Evolutionary conservation across 2,113 vertebrate genomes (phyloP).

Genomic region (Saiga tatarica): DNA sequence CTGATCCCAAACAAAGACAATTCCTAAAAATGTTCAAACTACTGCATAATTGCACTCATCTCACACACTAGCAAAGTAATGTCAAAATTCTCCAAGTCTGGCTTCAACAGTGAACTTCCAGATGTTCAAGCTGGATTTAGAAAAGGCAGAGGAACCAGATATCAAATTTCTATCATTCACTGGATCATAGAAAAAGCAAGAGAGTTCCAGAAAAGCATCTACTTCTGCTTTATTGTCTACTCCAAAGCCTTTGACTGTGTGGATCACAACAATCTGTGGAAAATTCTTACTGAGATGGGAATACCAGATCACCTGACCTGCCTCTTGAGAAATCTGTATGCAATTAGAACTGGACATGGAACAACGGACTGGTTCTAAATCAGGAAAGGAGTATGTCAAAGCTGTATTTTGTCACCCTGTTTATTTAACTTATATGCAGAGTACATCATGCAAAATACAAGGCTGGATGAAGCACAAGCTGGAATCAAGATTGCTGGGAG

Average conservation of each 20-base stretch:
- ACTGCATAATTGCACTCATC: background rate
- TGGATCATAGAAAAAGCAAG: background rate
- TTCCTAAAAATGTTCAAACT: background rate
- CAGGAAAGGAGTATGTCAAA: background rate
- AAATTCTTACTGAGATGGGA: background rate
- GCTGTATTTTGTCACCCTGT: background rate
- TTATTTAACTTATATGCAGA: background rate
- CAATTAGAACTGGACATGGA: background rate
- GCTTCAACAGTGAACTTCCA: background rate
- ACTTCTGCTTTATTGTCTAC: background rate
- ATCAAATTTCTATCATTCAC: background rate
- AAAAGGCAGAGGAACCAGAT: background rate
- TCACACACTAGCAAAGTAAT: background rate
- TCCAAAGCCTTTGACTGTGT: background rate
- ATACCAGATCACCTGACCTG: background rate
- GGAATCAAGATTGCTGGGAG: background rate
- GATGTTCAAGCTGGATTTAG: background rate
- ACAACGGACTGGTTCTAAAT: background rate
- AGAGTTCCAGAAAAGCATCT: background rate
- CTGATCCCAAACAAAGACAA: background rate
- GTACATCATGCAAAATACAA: background rate
- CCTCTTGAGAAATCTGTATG: background rate
- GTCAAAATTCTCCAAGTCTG: background rate
- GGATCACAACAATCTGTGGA: background rate
- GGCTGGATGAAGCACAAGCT: background rate